Conservation (phyloP, 1,140 invertebrate species). For the Caenorhabditis briggsae region DNA sequence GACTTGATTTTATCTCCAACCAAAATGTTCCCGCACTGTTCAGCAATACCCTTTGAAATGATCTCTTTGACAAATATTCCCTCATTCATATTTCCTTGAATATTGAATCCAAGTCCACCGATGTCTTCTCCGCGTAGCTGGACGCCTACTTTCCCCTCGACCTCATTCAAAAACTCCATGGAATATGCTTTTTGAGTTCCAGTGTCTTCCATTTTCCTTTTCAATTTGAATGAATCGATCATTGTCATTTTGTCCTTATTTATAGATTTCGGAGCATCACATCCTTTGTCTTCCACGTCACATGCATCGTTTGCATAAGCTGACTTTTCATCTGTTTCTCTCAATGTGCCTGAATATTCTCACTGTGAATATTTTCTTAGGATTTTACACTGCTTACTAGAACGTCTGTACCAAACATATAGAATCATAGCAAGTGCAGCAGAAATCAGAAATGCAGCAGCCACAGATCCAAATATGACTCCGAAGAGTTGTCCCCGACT, state of each 20-base stretch:
- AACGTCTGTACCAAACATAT: constrained; percentile 41
- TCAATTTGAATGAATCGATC: constrained; percentile 63
- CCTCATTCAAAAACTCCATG: constrained; percentile 61
- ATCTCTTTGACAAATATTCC: constrained; percentile 90
- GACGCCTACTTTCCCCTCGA: constrained; percentile 61
- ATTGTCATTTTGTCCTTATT: constrained; percentile 62
- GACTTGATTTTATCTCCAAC: constrained; percentile 89
- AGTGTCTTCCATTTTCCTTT: constrained; percentile 23
- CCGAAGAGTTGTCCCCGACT: constrained; percentile 57
- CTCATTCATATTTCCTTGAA: constrained; percentile 87
- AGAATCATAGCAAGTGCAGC: constrained; percentile 44
- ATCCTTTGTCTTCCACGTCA: constrained; percentile 58
- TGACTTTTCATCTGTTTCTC: constrained; percentile 47
- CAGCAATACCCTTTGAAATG: constrained; percentile 87
- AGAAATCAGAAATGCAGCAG: constrained; percentile 57
- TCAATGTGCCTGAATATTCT: neutral
- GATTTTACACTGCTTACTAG: neutral
- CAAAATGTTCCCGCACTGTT: constrained; percentile 86
- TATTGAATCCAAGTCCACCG: constrained; percentile 90
- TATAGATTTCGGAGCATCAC: constrained; percentile 55
- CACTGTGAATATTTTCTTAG: neutral
- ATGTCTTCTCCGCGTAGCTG: constrained; percentile 83
- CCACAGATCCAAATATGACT: constrained; percentile 61
- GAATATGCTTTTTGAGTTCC: constrained; percentile 64
- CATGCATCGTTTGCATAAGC: constrained; percentile 48